Base-by-base conservation (phyloP, 2,888 invertebrate species). In the Nycteola revayana region DNA sequence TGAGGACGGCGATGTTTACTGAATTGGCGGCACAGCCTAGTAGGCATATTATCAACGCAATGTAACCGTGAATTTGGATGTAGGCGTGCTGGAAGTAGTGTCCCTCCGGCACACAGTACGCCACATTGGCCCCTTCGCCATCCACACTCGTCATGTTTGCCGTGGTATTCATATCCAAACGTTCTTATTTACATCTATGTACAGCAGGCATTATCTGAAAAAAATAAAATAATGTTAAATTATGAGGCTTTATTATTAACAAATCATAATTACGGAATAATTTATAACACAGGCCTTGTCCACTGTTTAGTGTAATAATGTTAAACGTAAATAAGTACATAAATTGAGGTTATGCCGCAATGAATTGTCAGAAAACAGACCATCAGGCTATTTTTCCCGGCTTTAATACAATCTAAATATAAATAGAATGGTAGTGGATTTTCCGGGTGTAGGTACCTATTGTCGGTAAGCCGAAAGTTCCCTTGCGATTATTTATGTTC, bases 1-100 rank as follows among this genome's bases (percentile, higher is more conserved):
- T 95, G 27, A 98, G 90, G 7, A 98, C 96, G 33, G 95, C 93
- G 42, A 98, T 95, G 77, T 98, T 98, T 52, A 98, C 90, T 3
- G 94, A 91, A 74, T 98, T 98, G 28, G 97, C 95, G 17, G 96
- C 91, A 26, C 95, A 95, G 25, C 98, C 98, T 64, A 97, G 94
- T 14, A 96, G 83, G 75, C 98, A 98, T 32, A 98, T 96, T 25
- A 95, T 81, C 24, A 97, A 88, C 40, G 96, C 95, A 32, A 95
- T 91, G 76, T 95, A 95, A 23, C 97, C 97, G 68, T 98, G 98
- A 31, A 95, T 80, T 23, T 90, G 87, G 17, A 91, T 87, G 77
- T 96, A 96, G 36, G 90, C 87, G 36, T 76, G 80, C 54, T 91
- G 90, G 61, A 94, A 93, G 14, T 80, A 75, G 40, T 85, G 83